phyloP scores from a whole-genome alignment of 2,797 vertebrate genomes.

The Champsocephalus esox region DNA sequence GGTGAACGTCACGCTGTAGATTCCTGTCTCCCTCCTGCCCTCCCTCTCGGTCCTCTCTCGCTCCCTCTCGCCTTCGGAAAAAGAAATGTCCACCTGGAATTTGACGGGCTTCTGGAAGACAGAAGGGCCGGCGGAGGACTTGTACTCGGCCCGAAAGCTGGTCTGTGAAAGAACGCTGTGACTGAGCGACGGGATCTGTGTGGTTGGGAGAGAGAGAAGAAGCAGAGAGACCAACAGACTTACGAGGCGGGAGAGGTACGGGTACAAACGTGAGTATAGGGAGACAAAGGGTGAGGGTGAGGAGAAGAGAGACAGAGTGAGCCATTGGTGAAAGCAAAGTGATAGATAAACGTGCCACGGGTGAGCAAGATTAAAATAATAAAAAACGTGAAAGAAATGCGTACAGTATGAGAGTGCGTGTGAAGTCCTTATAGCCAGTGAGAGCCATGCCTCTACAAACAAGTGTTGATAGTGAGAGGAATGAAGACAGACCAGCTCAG shows the following conservation, averaged over 20 bases:
- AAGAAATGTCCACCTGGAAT: constrained; percentile 94
- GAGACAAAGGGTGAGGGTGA: constrained; percentile 81
- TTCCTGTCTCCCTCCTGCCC: constrained; percentile 87
- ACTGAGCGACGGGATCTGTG: constrained; percentile 92
- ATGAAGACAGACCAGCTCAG: constrained; percentile 35
- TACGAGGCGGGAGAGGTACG: constrained; percentile 81
- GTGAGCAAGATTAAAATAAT: constrained; percentile 67
- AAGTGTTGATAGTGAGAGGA: constrained; percentile 33
- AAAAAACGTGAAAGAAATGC: constrained; percentile 67
- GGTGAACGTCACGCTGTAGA: constrained; percentile 95
- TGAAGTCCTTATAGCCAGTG: constrained; percentile 38
- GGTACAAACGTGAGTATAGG: constrained; percentile 76
- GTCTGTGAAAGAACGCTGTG: constrained; percentile 94
- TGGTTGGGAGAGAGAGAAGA: constrained; percentile 78
- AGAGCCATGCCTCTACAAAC: constrained; percentile 59
- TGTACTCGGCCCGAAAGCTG: constrained; percentile 94
- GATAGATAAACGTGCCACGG: constrained; percentile 64
- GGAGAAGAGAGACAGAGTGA: constrained; percentile 80
- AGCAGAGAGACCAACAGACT: constrained; percentile 84
- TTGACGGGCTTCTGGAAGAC: constrained; percentile 95
- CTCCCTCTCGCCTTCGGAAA: constrained; percentile 89
- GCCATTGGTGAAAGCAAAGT: constrained; percentile 77
- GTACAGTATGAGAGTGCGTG: constrained; percentile 48
- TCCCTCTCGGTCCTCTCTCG: constrained; percentile 82
- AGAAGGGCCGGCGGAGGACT: constrained; percentile 90